phyloP scores from a whole-genome alignment of 2,888 invertebrate species.

The Drosophila emarginata region DNA sequence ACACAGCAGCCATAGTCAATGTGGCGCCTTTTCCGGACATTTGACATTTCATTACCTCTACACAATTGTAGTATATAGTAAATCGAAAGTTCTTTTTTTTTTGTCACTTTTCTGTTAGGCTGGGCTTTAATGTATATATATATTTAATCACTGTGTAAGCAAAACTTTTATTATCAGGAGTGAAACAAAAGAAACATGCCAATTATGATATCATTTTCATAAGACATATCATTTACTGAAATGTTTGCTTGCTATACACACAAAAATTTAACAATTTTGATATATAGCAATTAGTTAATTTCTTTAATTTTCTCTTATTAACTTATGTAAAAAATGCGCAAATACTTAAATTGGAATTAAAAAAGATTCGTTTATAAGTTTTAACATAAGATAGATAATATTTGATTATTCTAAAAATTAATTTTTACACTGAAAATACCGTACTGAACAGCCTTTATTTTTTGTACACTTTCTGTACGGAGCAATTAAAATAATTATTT shows the following conservation, averaged over 20 bases:
- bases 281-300: too few species aligned
- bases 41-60: constrained; percentile 3
- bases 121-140: not conserved
- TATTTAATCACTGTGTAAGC: not conserved
- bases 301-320: too few species aligned
- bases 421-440: too few species aligned
- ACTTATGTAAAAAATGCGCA: too few species aligned
- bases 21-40: not conserved
- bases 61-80: not conserved
- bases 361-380: too few species aligned
- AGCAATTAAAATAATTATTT: too few species aligned
- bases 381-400: too few species aligned
- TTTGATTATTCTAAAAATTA: too few species aligned
- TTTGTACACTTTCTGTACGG: too few species aligned
- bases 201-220: constrained; percentile 4
- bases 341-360: too few species aligned
- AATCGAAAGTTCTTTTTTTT: not conserved
- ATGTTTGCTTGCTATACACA: not conserved
- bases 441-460: too few species aligned
- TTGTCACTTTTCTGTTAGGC: not conserved
- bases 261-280: not conserved
- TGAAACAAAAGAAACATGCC: not conserved
- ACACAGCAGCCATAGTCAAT: constrained; percentile 8
- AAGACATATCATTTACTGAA: not conserved
- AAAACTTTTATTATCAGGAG: not conserved